Percentiles rank a stretch among this genome's conserved stretches.
phyloP scores from a whole-genome alignment of 1,140 invertebrate species.

The Metaphire vulgaris region DNA sequence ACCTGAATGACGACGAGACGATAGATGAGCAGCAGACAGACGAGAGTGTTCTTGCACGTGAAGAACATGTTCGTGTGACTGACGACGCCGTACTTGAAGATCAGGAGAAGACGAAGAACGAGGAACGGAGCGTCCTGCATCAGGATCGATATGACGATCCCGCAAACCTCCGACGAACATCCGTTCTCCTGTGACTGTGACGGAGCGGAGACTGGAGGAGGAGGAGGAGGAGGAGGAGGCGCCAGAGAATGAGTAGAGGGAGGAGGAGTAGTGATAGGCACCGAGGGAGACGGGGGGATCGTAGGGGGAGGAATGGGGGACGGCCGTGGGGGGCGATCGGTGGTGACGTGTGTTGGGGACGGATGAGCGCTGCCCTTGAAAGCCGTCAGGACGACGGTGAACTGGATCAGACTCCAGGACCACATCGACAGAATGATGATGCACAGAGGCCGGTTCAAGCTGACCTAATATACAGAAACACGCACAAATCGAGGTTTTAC shows the following conservation, averaged over 20 bases:
- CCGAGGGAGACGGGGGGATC: background rate
- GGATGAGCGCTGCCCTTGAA: slow-evolving; percentile 58
- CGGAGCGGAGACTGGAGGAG: background rate
- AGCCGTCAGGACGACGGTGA: slow-evolving; percentile 75
- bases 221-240: no score
- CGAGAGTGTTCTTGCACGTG: slow-evolving; percentile 79
- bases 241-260: no score
- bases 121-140: slow-evolving; percentile 33
- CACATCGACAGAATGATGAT: slow-evolving; percentile 48
- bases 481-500: no score
- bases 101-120: slow-evolving; percentile 60
- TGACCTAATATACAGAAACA: slow-evolving; percentile 29
- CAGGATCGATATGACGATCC: slow-evolving; percentile 33
- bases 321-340: slow-evolving; percentile 45
- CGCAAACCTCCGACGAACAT: slow-evolving; percentile 31
- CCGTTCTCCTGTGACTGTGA: slow-evolving; percentile 19
- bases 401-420: slow-evolving; percentile 80
- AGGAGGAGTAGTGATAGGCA: no score
- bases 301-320: background rate
- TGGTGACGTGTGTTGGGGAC: background rate
- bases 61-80: slow-evolving; percentile 90
- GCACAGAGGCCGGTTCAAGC: slow-evolving; percentile 42
- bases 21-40: slow-evolving; percentile 77
- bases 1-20: slow-evolving; percentile 71
- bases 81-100: slow-evolving; percentile 75